Conservation (phyloP, 2,888 invertebrate genomes). For the Sericinus montela region DNA sequence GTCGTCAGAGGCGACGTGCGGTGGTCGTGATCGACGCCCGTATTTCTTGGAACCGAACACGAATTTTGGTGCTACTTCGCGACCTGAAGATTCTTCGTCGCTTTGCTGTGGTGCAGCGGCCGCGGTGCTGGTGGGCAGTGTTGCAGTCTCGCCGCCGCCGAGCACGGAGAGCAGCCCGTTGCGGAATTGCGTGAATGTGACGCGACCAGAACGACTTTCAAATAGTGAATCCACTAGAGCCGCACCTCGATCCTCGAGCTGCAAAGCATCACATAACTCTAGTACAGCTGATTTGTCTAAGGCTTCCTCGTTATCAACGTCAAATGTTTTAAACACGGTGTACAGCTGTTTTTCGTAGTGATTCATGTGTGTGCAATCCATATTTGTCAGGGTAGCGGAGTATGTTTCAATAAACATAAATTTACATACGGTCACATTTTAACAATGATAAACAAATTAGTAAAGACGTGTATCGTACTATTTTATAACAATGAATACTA, state of each 20-base stretch:
- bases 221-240: constrained; percentile 81
- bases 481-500: not conserved
- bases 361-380: constrained; percentile 76
- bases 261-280: constrained; percentile 86
- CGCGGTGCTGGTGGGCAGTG: constrained; percentile 27
- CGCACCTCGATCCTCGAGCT: constrained; percentile 85
- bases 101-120: constrained; percentile 35
- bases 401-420: not conserved
- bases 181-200: constrained; percentile 86
- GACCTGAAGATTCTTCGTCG: constrained; percentile 80
- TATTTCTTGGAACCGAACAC: constrained; percentile 87
- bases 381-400: constrained; percentile 27
- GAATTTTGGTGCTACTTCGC: constrained; percentile 86
- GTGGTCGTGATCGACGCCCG: constrained; percentile 84
- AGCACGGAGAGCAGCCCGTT: constrained; percentile 86
- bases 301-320: constrained; percentile 83
- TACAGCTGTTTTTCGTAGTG: constrained; percentile 91
- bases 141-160: constrained; percentile 67
- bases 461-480: constrained; percentile 11
- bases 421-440: constrained; percentile 27
- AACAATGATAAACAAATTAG: constrained; percentile 19
- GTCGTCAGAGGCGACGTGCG: constrained; percentile 39
- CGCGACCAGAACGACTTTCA: constrained; percentile 63
- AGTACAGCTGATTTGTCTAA: constrained; percentile 83
- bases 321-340: constrained; percentile 89